phyloP scores from a whole-genome alignment of 2,113 vertebrate species.

The Pungitius pungitius region DNA sequence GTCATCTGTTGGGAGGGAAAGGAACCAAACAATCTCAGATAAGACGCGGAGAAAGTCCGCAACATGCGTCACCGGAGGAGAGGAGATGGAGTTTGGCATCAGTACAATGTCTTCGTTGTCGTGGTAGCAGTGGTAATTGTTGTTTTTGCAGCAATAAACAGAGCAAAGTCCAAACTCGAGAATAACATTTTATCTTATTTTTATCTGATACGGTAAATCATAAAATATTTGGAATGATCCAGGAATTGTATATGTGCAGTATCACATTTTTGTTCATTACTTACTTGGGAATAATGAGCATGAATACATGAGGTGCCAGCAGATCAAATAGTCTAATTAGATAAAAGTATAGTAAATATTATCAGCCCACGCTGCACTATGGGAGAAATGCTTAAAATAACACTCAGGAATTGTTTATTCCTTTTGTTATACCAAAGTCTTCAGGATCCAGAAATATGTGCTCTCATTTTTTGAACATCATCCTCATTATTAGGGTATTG shows the following conservation, averaged over 20 bases:
- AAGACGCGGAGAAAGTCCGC: constrained; percentile 13
- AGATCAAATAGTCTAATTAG: not conserved
- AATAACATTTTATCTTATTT: not conserved
- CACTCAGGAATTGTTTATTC: not conserved
- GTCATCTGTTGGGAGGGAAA: constrained; percentile 59
- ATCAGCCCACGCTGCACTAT: not conserved
- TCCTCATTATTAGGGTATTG: not conserved
- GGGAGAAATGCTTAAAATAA: not conserved
- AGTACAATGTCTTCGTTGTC: not conserved
- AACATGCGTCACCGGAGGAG: constrained; percentile 31
- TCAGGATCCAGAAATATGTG: not conserved
- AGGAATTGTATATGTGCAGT: constrained; percentile 2
- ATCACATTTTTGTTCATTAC: not conserved
- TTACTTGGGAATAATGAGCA: constrained; percentile 4
- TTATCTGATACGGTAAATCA: not conserved
- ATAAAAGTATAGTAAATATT: not conserved
- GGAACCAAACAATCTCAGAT: constrained; percentile 40
- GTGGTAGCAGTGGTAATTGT: constrained; percentile 9
- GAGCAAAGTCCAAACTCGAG: not conserved
- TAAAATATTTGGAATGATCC: not conserved
- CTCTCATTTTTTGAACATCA: not conserved
- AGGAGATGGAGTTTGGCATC: constrained; percentile 14
- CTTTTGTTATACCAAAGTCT: not conserved
- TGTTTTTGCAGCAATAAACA: not conserved
- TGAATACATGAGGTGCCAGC: not conserved